Evolutionary conservation across 2,888 invertebrate species (phyloP), one percentile per base, ranked within the genome.

Genomic region (Papilio demoleus): DNA sequence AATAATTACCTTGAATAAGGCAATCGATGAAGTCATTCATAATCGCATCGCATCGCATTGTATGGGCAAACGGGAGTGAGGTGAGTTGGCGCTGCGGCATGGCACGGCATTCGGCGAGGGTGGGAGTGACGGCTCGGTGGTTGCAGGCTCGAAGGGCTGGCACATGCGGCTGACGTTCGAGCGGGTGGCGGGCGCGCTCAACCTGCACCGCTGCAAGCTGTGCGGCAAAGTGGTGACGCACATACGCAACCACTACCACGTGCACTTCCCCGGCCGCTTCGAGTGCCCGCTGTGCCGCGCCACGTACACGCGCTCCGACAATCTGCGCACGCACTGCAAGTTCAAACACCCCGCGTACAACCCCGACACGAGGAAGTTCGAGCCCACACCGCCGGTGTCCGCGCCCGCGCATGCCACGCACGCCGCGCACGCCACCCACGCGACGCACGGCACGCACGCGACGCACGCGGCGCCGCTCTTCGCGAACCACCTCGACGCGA

Each of bases 131-230:
- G 89, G 92, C 88, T 91, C 90, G 93, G 93, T 94, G 94, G 93
- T 96, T 96, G 94, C 96, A 97, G 97, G 97, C 95, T 97, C 97
- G 93, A 97, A 97, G 95, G 96, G 97, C 95, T 97, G 97, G 96
- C 97, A 97, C 94, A 97, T 97, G 97, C 96, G 97, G 94, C 96
- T 97, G 94, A 97, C 97, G 93, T 97, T 97, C 95, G 97, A 97
- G 95, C 96, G 97, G 88, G 95, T 97, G 94, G 96, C 97, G 93
- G 97, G 97, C 93, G 96, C 96, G 94, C 96, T 96, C 92, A 97
- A 97, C 95, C 96, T 97, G 94, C 97, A 97, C 95, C 96, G 97
- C 92, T 97, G 97, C 95, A 97, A 97, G 95, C 95, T 97, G 93
- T 97, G 97, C 94, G 97, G 97, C 93, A 97, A 97, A 95, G 96